Evolutionary conservation across 2,113 vertebrate genomes (phyloP).

Genomic region (Corythaixoides concolor): DNA sequence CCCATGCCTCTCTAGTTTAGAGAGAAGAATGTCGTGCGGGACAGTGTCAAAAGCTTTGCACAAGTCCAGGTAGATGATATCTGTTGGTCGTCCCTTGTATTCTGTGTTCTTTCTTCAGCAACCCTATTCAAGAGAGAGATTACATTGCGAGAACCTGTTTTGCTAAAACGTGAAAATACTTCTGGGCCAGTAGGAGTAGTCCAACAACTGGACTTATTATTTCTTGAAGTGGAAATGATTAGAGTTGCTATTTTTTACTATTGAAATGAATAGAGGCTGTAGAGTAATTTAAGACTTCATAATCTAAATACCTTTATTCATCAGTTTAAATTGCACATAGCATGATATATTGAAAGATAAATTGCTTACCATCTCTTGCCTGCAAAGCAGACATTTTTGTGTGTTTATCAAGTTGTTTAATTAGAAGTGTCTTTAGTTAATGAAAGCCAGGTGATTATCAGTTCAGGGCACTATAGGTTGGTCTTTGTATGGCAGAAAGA

Average conservation of each 20-base stretch:
- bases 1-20: too few relatives aligned
- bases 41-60: too few relatives aligned
- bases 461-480: not conserved
- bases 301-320: not conserved
- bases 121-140: not conserved
- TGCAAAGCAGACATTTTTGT: not conserved
- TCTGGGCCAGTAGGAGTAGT: not conserved
- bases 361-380: not conserved
- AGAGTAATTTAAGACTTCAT: not conserved
- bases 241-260: not conserved
- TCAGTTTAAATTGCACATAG: not conserved
- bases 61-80: too few relatives aligned
- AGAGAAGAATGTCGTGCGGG: too few relatives aligned
- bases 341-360: not conserved
- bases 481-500: conserved; percentile 31
- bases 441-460: conserved; percentile 34
- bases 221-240: not conserved
- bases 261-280: not conserved
- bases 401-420: conserved; percentile 31
- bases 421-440: conserved; percentile 46
- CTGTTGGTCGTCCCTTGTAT: too few relatives aligned
- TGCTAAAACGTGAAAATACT: not conserved
- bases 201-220: not conserved
- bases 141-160: not conserved
- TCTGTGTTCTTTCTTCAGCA: not conserved